Evolutionary conservation across 2,797 vertebrate genomes (phyloP).

Genomic region (Chromis chromis): DNA sequence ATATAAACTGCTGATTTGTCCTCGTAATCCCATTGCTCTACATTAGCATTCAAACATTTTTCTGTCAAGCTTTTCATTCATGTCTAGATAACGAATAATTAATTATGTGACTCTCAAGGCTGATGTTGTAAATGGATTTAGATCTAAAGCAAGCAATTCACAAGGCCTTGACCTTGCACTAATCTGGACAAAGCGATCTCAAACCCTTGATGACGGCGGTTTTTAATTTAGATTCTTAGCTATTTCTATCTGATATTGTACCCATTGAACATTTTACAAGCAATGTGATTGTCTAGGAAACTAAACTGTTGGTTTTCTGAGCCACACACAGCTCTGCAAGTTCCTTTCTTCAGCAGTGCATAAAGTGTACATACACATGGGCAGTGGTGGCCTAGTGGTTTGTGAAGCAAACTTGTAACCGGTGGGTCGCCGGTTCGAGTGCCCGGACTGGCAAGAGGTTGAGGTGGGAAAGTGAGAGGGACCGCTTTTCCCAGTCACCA

Average conservation of each 20-base stretch:
- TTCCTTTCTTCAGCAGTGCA: not conserved
- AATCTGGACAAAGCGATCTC: not conserved
- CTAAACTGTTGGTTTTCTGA: not conserved
- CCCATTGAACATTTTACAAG: no score
- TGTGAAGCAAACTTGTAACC: no score
- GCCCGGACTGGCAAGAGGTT: no score
- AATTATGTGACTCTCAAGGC: not conserved
- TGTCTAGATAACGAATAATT: conserved; percentile 1
- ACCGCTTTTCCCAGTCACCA: no score
- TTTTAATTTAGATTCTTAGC: not conserved
- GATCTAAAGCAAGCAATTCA: not conserved
- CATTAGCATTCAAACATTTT: conserved; percentile 1
- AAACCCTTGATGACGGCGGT: not conserved
- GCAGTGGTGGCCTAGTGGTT: no score
- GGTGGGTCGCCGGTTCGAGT: no score
- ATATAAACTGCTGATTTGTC: not conserved
- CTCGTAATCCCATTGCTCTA: not conserved
- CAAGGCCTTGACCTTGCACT: not conserved
- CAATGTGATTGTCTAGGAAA: no score
- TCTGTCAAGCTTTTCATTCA: not conserved
- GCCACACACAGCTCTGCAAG: no score
- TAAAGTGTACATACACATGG: not conserved
- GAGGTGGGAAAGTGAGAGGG: no score
- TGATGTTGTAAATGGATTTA: not conserved
- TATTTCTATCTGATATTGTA: no score